phyloP scores from a whole-genome alignment of 2,113 vertebrate species.

The Gobio gobio region DNA sequence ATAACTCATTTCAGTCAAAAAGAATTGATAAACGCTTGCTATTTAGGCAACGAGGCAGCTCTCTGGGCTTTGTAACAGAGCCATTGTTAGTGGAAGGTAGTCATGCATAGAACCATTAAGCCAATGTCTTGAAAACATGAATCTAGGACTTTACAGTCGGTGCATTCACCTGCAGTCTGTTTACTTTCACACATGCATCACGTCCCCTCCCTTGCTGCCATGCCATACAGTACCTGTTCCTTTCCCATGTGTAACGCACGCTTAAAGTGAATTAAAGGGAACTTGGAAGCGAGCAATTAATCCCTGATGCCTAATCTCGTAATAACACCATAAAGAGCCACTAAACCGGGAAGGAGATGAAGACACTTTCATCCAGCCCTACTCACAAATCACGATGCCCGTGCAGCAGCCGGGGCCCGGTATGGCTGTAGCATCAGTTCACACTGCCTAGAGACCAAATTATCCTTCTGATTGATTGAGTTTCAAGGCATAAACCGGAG shows the following conservation, averaged over 20 bases:
- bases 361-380: conserved; percentile 30
- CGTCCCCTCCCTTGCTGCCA: neutral
- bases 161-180: neutral
- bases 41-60: neutral
- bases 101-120: conserved; percentile 9
- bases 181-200: neutral
- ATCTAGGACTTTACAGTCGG: neutral
- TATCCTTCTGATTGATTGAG: conserved; percentile 63
- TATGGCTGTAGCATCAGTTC: conserved; percentile 40
- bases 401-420: conserved; percentile 23
- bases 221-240: conserved; percentile 13
- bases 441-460: conserved; percentile 58
- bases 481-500: conserved; percentile 58
- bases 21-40: neutral
- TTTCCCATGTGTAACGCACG: conserved; percentile 23
- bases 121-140: conserved; percentile 9
- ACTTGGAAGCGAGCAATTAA: conserved; percentile 60
- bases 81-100: neutral
- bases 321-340: conserved; percentile 50
- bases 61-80: neutral
- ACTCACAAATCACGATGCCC: conserved; percentile 53
- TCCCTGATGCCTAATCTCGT: conserved; percentile 57
- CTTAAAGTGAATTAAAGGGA: conserved; percentile 51
- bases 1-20: neutral
- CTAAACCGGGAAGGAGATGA: conserved; percentile 35